These are phyloP conservation scores for Phoenicopterus ruber DNA, from an alignment of 2,113 vertebrate species.

Conservation along the genomic window DNA sequence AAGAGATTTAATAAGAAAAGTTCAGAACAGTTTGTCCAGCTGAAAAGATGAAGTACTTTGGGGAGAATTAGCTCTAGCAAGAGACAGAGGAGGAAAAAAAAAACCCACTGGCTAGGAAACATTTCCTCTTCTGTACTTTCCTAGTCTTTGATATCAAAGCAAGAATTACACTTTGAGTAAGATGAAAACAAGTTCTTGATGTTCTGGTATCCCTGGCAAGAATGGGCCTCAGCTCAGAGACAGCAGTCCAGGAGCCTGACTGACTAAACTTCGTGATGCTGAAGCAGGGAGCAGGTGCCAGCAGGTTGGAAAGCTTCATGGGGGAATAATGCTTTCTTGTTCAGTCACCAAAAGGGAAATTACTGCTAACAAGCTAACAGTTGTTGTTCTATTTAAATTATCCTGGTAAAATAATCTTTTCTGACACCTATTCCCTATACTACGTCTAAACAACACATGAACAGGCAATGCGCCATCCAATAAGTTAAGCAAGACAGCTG, in stretches of 20 bases:
- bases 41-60: background rate
- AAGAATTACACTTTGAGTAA: background rate
- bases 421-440: slow-evolving; percentile 24
- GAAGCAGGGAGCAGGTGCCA: background rate
- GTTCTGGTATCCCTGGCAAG: background rate
- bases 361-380: slow-evolving; percentile 43
- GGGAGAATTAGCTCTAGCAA: background rate
- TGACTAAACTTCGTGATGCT: background rate
- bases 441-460: background rate
- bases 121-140: background rate
- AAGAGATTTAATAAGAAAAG: background rate
- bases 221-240: background rate
- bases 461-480: background rate
- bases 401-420: slow-evolving; percentile 14
- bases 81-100: background rate
- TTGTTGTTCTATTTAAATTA: slow-evolving; percentile 59
- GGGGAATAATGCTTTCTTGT: slow-evolving; percentile 8
- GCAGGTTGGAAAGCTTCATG: background rate
- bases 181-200: background rate
- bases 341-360: slow-evolving; percentile 38
- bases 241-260: background rate
- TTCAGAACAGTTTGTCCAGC: slow-evolving; percentile 1
- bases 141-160: background rate
- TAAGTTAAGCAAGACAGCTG: slow-evolving; percentile 7
- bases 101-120: background rate